These are phyloP conservation scores for Apis florea DNA, from an alignment of 1,140 invertebrate species.

Conservation along the genomic window DNA sequence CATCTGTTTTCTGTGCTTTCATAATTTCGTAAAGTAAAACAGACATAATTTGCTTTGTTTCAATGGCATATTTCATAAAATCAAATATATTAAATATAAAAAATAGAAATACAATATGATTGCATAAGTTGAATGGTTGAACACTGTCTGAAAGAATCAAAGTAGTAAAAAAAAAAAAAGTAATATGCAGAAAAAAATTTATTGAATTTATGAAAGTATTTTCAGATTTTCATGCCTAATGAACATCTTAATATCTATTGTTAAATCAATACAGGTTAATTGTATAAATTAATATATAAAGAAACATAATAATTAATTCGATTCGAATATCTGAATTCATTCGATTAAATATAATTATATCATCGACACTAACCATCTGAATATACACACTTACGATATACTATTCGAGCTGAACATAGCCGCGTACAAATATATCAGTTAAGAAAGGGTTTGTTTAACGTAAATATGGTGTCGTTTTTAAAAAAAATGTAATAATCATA, in stretches of 20 bases:
- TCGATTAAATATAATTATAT: constrained; percentile 20
- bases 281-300: neutral
- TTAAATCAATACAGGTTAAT: neutral
- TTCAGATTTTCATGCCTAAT: neutral
- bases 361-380: constrained; percentile 9
- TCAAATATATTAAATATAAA: neutral
- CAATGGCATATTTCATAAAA: neutral
- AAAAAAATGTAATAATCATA: neutral
- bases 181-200: neutral
- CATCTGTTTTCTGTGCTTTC: neutral
- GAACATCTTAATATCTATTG: neutral
- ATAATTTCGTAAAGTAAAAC: neutral
- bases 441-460: neutral
- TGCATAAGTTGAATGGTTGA: neutral
- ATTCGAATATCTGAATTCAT: neutral
- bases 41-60: neutral
- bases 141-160: neutral
- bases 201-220: neutral
- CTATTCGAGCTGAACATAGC: constrained; percentile 22
- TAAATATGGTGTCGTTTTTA: neutral
- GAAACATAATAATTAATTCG: neutral
- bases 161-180: too few relatives aligned
- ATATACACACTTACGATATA: neutral
- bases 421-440: neutral
- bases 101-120: too few relatives aligned